Base-by-base conservation (phyloP, 92 coral and sea anemone genomes). In the Diadumene lineata region DNA sequence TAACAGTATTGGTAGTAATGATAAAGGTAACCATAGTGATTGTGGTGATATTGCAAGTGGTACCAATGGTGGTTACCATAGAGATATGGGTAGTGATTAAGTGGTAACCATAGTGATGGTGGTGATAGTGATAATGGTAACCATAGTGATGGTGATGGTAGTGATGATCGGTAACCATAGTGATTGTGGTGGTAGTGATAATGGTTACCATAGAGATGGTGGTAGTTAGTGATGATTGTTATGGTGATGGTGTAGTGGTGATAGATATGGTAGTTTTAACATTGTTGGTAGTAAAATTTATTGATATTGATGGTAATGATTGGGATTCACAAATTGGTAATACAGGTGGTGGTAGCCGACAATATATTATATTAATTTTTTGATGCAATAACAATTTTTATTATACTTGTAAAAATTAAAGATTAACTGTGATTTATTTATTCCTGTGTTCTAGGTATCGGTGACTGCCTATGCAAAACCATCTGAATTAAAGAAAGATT, bases 391-490 rank as follows among this genome's bases (percentile, higher is more conserved):
- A n/a, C n/a, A n/a, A n/a, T n/a, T n/a, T n/a, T n/a, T n/a, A n/a
- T n/a, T n/a, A n/a, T n/a, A n/a, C n/a, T n/a, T n/a, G n/a, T n/a
- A n/a, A n/a, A n/a, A n/a, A n/a, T n/a, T n/a, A n/a, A n/a, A n/a
- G n/a, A n/a, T n/a, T n/a, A n/a, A n/a, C n/a, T n/a, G n/a, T n/a
- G n/a, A n/a, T n/a, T n/a, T 27, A 11, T 0, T 11, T 28, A 60
- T 34, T 23, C 62, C 26, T 11, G 17, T 21, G 27, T 80, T 30
- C 76, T 61, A 96, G 99, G 99, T 96, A 21, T 96, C 99, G 0
- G 88, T 93, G 65, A 88, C 90, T 60, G 97, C 92, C 10, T 96
- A 96, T 79, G 97, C 94, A 43, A 96, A 89, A 72, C 99, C 99
- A 15, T 96, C 97, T 61, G 97, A 96, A 75, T 84, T 96, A 66